Evolutionary conservation across 35 echinoderm and acorn worm species (phyloP), one percentile per base, ranked within the genome.

Genomic region (Holothuria glaberrima): DNA sequence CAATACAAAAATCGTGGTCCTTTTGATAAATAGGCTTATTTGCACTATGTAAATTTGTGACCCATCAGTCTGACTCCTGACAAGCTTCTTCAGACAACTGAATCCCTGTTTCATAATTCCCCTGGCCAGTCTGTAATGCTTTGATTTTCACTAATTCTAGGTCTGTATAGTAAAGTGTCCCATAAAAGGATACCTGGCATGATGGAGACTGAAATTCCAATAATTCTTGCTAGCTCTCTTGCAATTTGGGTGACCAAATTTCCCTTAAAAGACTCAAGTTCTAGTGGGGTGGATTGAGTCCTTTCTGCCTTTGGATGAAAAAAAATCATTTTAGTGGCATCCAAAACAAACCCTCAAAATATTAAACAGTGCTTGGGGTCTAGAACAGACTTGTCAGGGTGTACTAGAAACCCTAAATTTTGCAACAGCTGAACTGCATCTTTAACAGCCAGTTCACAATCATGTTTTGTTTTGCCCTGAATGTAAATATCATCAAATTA

Each of bases 61-160:
- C 72, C 72, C 88, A 90, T 73, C 88, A 90, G 0, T 81, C 54
- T 29, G 65, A 9, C 14, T 80, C 56, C 19, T 44, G 20, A 38
- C 27, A 77, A 21, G 60, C 31, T 16, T 65, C 70, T 46, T 77
- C 57, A 13, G 88, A 90, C 19, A 90, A 44, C 22, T 20, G 21
- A 26, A 45, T 24, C 25, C n/a, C 30, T 18, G 74, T 76, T 60
- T 90, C 73, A 81, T 62, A 81, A 48, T 81, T 67, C 24, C 88
- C 88, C 22, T 46, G 57, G 20, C 35, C 48, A 21, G 21, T 22
- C 48, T 89, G 68, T 30, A 78, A 57, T 25, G 60, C 46, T 81
- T 90, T 78, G 17, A 65, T 64, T 63, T 90, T 90, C 19, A 1
- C 88, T 44, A 90, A 29, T 36, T 90, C 88, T 45, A 81, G 9